Percentiles rank a stretch among this genome's conserved stretches.
These are phyloP conservation scores for Bombus sylvicola DNA, from an alignment of 1,140 invertebrate species.

Conservation along the genomic window DNA sequence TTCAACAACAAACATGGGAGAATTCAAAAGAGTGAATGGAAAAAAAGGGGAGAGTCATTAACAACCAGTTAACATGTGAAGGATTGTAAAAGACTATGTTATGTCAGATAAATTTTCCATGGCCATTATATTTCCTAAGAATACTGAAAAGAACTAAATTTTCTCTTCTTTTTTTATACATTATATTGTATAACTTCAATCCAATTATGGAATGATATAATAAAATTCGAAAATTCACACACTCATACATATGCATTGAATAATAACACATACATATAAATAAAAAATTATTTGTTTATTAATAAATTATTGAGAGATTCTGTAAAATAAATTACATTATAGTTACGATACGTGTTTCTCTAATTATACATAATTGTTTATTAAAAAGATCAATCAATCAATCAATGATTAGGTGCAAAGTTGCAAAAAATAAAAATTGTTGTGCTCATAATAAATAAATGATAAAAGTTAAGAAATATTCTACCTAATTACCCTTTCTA, in stretches of 20 bases:
- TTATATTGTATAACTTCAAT: background rate
- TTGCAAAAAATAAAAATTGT: background rate
- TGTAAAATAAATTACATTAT: background rate
- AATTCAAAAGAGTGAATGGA: conserved; percentile 96
- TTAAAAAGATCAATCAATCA: background rate
- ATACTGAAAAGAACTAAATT: background rate
- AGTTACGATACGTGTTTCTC: background rate
- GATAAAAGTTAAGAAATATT: background rate
- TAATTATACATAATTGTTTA: background rate
- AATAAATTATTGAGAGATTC: background rate
- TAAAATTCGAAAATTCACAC: background rate
- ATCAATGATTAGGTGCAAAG: background rate
- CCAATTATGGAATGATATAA: background rate
- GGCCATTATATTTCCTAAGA: background rate
- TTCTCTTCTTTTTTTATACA: background rate
- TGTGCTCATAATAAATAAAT: conserved; percentile 5
- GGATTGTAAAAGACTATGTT: conserved; percentile 24
- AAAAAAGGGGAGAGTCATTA: conserved; percentile 97
- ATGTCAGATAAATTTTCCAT: conserved; percentile 34
- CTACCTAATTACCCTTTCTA: background rate
- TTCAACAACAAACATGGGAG: conserved; percentile 96
- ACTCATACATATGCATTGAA: background rate
- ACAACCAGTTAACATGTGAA: conserved; percentile 53
- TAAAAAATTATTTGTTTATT: background rate
- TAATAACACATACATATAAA: background rate